Base-by-base conservation (phyloP, 2,797 vertebrate genomes). In the Columba guinea region DNA sequence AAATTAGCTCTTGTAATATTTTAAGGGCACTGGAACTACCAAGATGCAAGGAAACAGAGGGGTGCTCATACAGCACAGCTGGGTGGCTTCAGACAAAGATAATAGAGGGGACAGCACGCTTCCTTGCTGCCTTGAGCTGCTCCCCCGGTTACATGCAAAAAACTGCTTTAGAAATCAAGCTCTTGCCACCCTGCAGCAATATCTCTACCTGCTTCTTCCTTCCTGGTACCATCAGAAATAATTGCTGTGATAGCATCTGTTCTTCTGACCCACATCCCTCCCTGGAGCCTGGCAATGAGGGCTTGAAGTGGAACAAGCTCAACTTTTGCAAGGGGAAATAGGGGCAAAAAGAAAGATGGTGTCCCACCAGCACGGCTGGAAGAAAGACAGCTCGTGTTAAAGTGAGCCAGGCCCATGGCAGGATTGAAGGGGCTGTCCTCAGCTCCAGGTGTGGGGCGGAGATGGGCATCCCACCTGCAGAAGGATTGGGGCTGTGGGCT, bases 51-150 rank as follows among this genome's bases (percentile, higher is more conserved):
- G 77, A 89, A 96, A 93, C 65, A 41, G 83, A 96, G 79, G 73
- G 69, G 76, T 80, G 69, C 92, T 96, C 89, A 77, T 82, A 44
- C 32, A 79, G 87, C 92, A 69, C 96, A 97, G 95, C 93, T 97
- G 96, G 80, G 83, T 1, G 1, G 82, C 89, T 95, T 84, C 83
- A 91, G 90, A 93, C 12, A 3, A 90, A 93, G 87, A 88, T 74
- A 82, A 77, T 21, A 73, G 69, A 11, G 0, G 16, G 63, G 67
- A 92, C 80, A 67, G 52, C 58, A 52, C 12, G 37, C 11, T 76
- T 84, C 63, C 90, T 89, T 7, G 0, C 39, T 82, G 76, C 83
- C 78, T 96, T 64, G 75, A 80, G 79, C 83, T 87, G 88, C 46
- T 92, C 89, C 55, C 71, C 55, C 79, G 56, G 18, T 27, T 64